Conservation (phyloP, 1,140 invertebrate species). For the Chlorops oryzae region DNA sequence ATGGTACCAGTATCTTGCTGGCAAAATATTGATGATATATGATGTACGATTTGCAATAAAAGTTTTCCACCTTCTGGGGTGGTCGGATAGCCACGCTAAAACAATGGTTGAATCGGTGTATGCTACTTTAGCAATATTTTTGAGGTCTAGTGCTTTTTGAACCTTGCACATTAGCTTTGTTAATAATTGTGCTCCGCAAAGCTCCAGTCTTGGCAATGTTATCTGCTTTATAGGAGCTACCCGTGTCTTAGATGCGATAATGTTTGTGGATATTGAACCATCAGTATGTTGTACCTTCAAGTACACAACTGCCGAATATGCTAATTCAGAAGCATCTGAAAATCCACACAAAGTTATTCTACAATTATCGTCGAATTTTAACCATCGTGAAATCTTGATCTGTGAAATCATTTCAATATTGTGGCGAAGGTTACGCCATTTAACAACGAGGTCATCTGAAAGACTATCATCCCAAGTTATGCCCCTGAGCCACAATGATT, state of each 20-base stretch:
- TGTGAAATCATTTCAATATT: slow-evolving; percentile 17
- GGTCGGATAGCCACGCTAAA: slow-evolving; percentile 12
- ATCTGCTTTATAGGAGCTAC: slow-evolving; percentile 15
- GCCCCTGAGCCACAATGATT: slow-evolving; percentile 37
- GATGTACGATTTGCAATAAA: slow-evolving; percentile 33
- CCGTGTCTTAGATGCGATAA: slow-evolving; percentile 15
- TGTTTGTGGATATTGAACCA: neutral
- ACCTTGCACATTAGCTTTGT: slow-evolving; percentile 10
- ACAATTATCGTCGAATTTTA: neutral
- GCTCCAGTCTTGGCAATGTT: slow-evolving; percentile 18
- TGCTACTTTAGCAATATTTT: neutral
- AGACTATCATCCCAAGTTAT: slow-evolving; percentile 37
- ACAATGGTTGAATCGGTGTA: slow-evolving; percentile 19
- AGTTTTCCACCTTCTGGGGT: slow-evolving; percentile 18
- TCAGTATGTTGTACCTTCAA: slow-evolving; percentile 17
- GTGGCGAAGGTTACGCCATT: slow-evolving; percentile 19
- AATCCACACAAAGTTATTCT: slow-evolving; percentile 32
- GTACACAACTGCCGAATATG: slow-evolving; percentile 40
- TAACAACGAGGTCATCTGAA: slow-evolving; percentile 10
- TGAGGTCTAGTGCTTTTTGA: neutral
- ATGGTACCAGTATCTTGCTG: slow-evolving; percentile 24
- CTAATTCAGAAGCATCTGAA: slow-evolving; percentile 34
- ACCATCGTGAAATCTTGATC: slow-evolving; percentile 9
- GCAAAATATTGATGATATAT: slow-evolving; percentile 21
- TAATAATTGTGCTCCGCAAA: slow-evolving; percentile 18